phyloP scores from a whole-genome alignment of 1,140 invertebrate genomes.

The Scaptomyza montana region DNA sequence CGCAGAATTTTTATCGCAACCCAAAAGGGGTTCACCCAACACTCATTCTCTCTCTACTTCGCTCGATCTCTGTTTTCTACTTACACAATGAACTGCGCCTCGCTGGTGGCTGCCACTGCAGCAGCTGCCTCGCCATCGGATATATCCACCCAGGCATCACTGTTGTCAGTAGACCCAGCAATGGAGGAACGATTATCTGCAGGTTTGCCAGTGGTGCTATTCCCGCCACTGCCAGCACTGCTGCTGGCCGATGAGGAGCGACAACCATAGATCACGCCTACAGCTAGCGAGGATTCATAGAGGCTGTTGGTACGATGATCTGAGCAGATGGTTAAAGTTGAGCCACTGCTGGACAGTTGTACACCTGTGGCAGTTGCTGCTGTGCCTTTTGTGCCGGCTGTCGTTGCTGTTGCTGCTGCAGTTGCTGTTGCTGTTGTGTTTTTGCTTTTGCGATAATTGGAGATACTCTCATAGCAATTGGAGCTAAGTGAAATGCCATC shows the following conservation, averaged over 20 bases:
- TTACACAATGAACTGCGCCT: conserved; percentile 84
- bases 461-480: conserved; percentile 86
- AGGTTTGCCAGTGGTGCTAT: conserved; percentile 39
- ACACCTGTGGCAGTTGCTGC: conserved; percentile 83
- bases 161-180: conserved; percentile 85
- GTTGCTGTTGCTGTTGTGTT: conserved; percentile 39
- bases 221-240: conserved; percentile 58
- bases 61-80: conserved; percentile 37
- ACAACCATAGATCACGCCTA: conserved; percentile 83
- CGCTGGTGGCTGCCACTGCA: conserved; percentile 13
- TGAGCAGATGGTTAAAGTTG: conserved; percentile 86
- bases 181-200: conserved; percentile 68
- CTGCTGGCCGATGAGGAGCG: conserved; percentile 70
- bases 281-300: conserved; percentile 84
- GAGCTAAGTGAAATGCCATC: conserved; percentile 84
- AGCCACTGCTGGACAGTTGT: conserved; percentile 84
- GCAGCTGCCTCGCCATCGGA: conserved; percentile 83
- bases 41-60: background rate
- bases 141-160: conserved; percentile 88
- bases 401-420: conserved; percentile 59
- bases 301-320: conserved; percentile 88
- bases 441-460: conserved; percentile 82
- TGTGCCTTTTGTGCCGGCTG: conserved; percentile 26
- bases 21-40: background rate
- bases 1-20: conserved; percentile 54